A percentile compares a stretch with the other conserved stretches of the same genome.
Evolutionary conservation across 2,113 vertebrate genomes (phyloP).

Genomic region (Cepphus grylle): DNA sequence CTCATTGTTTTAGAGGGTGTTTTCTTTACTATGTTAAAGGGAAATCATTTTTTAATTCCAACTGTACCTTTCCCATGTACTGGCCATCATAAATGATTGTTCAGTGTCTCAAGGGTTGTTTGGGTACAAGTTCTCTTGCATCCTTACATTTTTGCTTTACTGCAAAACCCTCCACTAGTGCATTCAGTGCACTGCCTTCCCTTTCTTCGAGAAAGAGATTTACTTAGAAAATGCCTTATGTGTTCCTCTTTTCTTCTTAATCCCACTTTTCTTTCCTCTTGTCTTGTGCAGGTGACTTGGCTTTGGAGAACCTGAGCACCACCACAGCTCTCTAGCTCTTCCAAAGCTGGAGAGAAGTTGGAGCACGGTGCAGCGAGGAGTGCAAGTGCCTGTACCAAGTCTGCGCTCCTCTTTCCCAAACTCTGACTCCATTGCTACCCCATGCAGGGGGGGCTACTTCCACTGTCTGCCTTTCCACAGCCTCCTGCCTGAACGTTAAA

Average conservation of each 20-base stretch:
- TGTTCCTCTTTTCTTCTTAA: not conserved
- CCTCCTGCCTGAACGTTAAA: not conserved
- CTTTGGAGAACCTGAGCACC: not conserved
- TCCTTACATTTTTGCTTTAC: not conserved
- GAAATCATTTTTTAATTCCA: not conserved
- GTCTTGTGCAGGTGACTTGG: not conserved
- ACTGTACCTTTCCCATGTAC: not conserved
- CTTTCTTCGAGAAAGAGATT: not conserved
- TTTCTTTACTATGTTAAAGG: not conserved
- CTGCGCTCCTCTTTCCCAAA: not conserved
- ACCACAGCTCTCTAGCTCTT: not conserved
- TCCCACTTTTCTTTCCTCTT: not conserved
- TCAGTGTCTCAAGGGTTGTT: not conserved
- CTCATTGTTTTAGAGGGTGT: not conserved
- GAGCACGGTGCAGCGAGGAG: not conserved
- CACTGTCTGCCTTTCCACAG: not conserved
- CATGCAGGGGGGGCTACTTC: not conserved
- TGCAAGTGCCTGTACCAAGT: not conserved
- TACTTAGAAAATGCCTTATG: not conserved
- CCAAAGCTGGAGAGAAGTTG: not conserved
- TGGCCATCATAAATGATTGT: not conserved
- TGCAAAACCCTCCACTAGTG: not conserved
- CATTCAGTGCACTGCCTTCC: not conserved
- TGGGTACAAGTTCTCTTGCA: not conserved
- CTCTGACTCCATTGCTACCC: not conserved